Evolutionary conservation across 2,113 vertebrate genomes (phyloP).

Genomic region (Hymenochirus boettgeri): DNA sequence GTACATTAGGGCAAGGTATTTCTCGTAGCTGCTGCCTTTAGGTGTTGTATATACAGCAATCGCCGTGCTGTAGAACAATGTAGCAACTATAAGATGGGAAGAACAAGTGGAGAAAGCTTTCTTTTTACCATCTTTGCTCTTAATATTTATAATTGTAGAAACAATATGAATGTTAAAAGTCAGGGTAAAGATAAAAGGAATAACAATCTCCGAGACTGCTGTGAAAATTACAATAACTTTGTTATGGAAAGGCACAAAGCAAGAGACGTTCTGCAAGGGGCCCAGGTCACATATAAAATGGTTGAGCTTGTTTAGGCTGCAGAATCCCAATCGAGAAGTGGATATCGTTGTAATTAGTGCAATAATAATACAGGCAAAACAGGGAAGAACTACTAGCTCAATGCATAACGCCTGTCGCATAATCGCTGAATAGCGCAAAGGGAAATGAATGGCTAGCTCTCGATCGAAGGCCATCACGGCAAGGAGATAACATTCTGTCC

Average conservation of each 20-base stretch:
- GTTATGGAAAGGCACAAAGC: slow-evolving; percentile 1
- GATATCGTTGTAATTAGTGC: neutral
- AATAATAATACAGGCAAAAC: neutral
- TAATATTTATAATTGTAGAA: slow-evolving; percentile 2
- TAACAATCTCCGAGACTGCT: neutral
- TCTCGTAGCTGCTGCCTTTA: neutral
- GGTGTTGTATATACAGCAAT: neutral
- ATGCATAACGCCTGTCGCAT: neutral
- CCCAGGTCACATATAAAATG: slow-evolving; percentile 21
- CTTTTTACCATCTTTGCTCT: neutral
- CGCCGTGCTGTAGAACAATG: neutral
- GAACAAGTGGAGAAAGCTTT: slow-evolving; percentile 27
- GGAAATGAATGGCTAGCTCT: slow-evolving; percentile 12
- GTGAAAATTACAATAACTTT: neutral
- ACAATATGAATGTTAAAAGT: slow-evolving; percentile 5
- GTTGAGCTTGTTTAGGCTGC: neutral
- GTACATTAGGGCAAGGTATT: slow-evolving; percentile 14
- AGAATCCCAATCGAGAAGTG: neutral
- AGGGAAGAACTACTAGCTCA: neutral
- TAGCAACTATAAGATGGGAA: slow-evolving; percentile 14
- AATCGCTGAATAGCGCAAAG: slow-evolving; percentile 3
- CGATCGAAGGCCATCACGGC: slow-evolving; percentile 20
- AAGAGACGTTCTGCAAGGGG: slow-evolving; percentile 6
- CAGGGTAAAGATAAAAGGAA: neutral
- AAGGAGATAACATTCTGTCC: slow-evolving; percentile 11